These are phyloP conservation scores for Eclectus roratus DNA, from an alignment of 2,113 vertebrate genomes.

Conservation along the genomic window DNA sequence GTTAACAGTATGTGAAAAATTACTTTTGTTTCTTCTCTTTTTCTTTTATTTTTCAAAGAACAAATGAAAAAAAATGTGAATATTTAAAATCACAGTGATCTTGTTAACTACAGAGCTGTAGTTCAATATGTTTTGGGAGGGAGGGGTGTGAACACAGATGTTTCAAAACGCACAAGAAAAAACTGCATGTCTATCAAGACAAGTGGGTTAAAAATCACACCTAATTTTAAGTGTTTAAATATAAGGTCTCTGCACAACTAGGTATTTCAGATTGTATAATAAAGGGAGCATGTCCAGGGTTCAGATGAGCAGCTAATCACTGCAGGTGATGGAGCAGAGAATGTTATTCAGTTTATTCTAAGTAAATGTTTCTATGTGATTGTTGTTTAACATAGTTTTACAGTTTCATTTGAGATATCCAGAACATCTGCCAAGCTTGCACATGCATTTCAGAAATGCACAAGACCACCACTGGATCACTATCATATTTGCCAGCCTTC, in stretches of 20 bases:
- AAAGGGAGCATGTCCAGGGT: rapidly evolving
- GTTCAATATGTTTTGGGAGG: background rate
- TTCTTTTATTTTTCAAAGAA: background rate
- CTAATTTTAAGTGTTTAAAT: background rate
- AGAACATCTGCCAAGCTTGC: background rate
- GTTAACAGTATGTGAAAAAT: background rate
- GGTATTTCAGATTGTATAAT: background rate
- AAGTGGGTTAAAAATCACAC: background rate
- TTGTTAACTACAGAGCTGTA: rapidly evolving
- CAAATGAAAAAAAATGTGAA: background rate
- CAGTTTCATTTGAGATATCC: background rate
- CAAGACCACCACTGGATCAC: background rate
- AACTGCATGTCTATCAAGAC: background rate
- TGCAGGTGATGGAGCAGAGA: background rate
- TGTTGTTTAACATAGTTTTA: background rate
- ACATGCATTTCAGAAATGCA: background rate
- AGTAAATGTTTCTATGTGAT: background rate
- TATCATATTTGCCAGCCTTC: background rate
- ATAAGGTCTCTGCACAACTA: background rate
- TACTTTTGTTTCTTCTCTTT: background rate
- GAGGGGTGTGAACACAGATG: background rate
- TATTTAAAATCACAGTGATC: background rate
- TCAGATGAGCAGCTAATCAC: background rate
- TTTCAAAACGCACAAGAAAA: background rate
- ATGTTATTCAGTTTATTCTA: background rate